These are phyloP conservation scores for Lepidocyrtoides sp. DNA, from an alignment of 2,888 invertebrate genomes.

Conservation along the genomic window DNA sequence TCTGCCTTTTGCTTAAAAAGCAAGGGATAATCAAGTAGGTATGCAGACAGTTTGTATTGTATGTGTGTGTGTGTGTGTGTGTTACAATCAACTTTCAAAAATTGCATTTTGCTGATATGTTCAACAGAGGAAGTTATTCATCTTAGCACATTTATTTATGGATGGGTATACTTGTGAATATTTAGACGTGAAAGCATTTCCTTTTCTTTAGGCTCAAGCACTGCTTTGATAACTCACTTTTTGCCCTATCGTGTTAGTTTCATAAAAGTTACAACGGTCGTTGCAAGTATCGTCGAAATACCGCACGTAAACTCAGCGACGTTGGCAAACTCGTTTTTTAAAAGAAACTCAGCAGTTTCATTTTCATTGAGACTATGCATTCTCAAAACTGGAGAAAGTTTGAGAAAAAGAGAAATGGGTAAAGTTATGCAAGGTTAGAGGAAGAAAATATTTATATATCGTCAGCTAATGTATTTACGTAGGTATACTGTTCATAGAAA, in stretches of 20 bases:
- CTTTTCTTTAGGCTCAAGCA: background rate
- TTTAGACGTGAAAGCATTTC: no score
- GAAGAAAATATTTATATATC: no score
- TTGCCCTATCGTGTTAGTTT: conserved; percentile 23
- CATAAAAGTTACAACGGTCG: conserved; percentile 9
- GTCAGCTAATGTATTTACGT: no score
- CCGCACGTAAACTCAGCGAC: background rate
- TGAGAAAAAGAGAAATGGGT: conserved; percentile 3
- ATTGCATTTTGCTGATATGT: background rate
- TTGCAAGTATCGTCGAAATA: no score
- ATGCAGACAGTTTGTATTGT: background rate
- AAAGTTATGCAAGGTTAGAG: conserved; percentile 41
- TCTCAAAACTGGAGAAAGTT: conserved; percentile 9
- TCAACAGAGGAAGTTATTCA: background rate
- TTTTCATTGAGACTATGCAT: conserved; percentile 65
- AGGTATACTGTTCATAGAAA: no score
- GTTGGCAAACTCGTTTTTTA: background rate
- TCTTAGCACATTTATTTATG: conserved; percentile 19
- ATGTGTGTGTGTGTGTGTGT: no score
- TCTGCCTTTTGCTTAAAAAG: background rate
- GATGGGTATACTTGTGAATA: no score
- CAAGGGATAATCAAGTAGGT: background rate
- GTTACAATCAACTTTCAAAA: conserved; percentile 8
- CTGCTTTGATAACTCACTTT: conserved; percentile 13
- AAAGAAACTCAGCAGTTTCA: conserved; percentile 55